Evolutionary conservation across 1,140 invertebrate genomes (phyloP).

Genomic region (Apis dorsata): DNA sequence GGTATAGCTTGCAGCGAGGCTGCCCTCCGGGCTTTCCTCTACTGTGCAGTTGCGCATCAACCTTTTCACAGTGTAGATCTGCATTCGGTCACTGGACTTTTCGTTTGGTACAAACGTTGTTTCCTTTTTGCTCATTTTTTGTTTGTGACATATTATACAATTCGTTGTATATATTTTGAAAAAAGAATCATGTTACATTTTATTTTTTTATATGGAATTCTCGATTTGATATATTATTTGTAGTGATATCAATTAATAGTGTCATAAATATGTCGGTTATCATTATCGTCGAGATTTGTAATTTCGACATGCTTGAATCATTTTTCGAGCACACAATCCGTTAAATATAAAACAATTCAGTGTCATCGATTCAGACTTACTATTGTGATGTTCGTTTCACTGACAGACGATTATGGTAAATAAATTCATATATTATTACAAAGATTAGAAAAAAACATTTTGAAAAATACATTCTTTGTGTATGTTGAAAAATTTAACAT

Average conservation of each 20-base stretch:
- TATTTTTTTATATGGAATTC: neutral
- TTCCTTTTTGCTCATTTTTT: neutral
- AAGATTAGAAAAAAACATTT: neutral
- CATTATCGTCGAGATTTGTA: constrained; percentile 52
- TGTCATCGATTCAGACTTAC: constrained; percentile 58
- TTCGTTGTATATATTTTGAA: neutral
- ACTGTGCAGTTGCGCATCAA: constrained; percentile 68
- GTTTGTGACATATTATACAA: neutral
- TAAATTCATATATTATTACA: neutral
- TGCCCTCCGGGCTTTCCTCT: constrained; percentile 51
- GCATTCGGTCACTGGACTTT: constrained; percentile 37
- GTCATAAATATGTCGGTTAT: constrained; percentile 43
- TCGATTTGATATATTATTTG: neutral
- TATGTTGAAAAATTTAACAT: neutral
- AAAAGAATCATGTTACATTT: neutral
- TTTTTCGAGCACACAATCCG: neutral
- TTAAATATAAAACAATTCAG: neutral
- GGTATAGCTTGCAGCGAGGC: constrained; percentile 50
- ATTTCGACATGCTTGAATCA: constrained; percentile 44
- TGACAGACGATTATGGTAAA: constrained; percentile 72
- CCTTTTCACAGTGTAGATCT: constrained; percentile 52
- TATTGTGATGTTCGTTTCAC: constrained; percentile 74
- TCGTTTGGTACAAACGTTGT: neutral
- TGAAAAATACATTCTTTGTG: neutral
- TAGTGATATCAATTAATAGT: neutral